phyloP scores from a whole-genome alignment of 2,888 invertebrate genomes.

The Drosophila buzzatii region DNA sequence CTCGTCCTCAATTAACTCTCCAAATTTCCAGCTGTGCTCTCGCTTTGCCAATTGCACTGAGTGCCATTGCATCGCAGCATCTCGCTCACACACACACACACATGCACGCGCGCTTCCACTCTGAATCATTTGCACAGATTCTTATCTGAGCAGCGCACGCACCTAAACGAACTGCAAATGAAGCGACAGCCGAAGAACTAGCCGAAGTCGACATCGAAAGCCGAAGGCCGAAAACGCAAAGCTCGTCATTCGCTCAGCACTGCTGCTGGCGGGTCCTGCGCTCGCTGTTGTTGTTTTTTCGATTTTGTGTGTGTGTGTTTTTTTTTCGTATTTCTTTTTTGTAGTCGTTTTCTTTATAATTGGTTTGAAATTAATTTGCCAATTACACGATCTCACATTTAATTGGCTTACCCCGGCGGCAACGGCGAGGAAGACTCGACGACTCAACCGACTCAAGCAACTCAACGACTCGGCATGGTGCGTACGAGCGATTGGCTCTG shows the following conservation, averaged over 20 bases:
- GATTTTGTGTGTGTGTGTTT: background rate
- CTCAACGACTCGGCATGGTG: conserved; percentile 42
- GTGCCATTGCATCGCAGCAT: background rate
- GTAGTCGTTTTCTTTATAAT: conserved; percentile 82
- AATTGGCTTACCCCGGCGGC: conserved; percentile 81
- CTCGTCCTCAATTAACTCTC: background rate
- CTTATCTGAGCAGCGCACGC: conserved; percentile 53
- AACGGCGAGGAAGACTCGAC: conserved; percentile 21
- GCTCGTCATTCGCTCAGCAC: conserved; percentile 6
- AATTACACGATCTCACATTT: conserved; percentile 85
- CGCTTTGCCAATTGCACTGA: conserved; percentile 1
- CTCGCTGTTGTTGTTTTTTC: conserved; percentile 11
- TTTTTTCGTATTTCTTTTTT: conserved; percentile 59
- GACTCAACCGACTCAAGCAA: conserved; percentile 5
- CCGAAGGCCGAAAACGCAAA: conserved; percentile 17
- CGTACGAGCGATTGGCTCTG: conserved; percentile 29
- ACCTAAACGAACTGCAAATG: conserved; percentile 34
- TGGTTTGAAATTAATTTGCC: conserved; percentile 85
- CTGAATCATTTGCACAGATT: conserved; percentile 58
- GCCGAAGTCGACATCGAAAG: background rate
- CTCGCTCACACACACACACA: background rate
- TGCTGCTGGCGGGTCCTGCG: conserved; percentile 30
- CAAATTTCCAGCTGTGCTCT: background rate
- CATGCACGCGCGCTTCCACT: background rate
- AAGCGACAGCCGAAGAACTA: conserved; percentile 10